Evolutionary conservation across 2,113 vertebrate genomes (phyloP), one percentile per base, ranked within the genome.

Genomic region (Egretta garzetta): DNA sequence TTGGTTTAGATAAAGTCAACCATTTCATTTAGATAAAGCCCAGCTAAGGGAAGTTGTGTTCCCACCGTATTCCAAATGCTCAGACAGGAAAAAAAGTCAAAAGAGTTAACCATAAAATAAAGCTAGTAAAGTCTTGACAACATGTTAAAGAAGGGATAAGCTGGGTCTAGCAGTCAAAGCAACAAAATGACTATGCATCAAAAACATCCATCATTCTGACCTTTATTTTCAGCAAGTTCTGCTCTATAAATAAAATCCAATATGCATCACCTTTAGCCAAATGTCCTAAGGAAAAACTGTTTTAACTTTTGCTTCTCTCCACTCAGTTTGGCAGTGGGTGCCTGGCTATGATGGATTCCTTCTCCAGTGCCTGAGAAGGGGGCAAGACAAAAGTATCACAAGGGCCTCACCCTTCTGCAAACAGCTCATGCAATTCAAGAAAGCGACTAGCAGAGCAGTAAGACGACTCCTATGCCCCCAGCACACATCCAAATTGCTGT

Each of bases 171-270:
- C 35, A 92, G 62, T 76, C 67, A 94, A 93, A 91, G 26, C 41
- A 85, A 72, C 20, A 90, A 85, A 90, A 86, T 16, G 1, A 77
- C 53, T 41, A 41, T 7, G 32, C 4, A 41, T 85, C 50, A 87
- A 86, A 86, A 82, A 4, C 20, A 47, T 76, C 45, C 80, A 91
- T 85, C 60, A 92, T 53, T 86, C 47, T 58, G 64, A 90, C 37
- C 73, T 92, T 92, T 94, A 66, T 80, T 93, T 90, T 91, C 80
- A 50, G n/a, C 45, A 88, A 88, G 43, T 76, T 94, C 15, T 82
- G 39, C 56, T 93, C 85, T 73, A 90, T 92, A 95, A 70, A 60
- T n/a, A 73, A 92, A 91, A 92, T 64, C 20, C 55, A 82, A 26
- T 68, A 60, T 49, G 52, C 30, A 68, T 59, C 88, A 75, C 62